phyloP scores from a whole-genome alignment of 2,888 invertebrate species.

The Amaurobius ferox region DNA sequence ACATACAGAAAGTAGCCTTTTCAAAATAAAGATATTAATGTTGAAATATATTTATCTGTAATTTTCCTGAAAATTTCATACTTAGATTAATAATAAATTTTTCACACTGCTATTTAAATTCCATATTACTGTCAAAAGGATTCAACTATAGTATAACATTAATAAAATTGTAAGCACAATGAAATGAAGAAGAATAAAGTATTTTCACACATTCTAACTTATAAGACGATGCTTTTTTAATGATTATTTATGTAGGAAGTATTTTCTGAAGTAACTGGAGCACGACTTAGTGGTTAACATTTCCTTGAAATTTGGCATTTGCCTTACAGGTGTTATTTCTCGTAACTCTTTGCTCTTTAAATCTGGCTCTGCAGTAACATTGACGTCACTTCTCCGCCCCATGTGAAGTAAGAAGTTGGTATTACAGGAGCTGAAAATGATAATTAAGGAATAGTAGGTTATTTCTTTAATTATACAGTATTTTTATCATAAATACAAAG shows the following conservation, averaged over 20 bases:
- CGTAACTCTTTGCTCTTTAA: conserved; percentile 55
- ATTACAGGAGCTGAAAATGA: conserved; percentile 78
- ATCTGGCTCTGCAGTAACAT: conserved; percentile 69
- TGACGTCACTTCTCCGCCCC: conserved; percentile 72
- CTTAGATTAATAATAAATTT: too few species aligned
- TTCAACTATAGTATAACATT: too few species aligned
- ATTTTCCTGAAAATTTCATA: too few species aligned
- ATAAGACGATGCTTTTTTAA: background rate
- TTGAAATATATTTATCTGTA: too few species aligned
- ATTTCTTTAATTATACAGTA: background rate
- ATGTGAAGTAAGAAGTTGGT: conserved; percentile 64
- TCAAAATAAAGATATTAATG: too few species aligned
- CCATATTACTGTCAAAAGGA: too few species aligned
- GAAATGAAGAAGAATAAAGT: too few species aligned
- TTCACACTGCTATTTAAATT: too few species aligned
- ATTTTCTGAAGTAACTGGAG: background rate
- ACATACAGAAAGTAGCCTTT: too few species aligned
- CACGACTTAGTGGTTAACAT: background rate
- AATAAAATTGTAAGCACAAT: too few species aligned
- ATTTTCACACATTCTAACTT: background rate
- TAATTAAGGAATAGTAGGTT: conserved; percentile 86
- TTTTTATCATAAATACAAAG: too few species aligned
- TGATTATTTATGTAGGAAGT: background rate
- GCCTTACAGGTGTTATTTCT: conserved; percentile 18
- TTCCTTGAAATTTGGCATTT: conserved; percentile 9